Conservation (phyloP, 2,888 invertebrate species). For the Drosophila crucigera region DNA sequence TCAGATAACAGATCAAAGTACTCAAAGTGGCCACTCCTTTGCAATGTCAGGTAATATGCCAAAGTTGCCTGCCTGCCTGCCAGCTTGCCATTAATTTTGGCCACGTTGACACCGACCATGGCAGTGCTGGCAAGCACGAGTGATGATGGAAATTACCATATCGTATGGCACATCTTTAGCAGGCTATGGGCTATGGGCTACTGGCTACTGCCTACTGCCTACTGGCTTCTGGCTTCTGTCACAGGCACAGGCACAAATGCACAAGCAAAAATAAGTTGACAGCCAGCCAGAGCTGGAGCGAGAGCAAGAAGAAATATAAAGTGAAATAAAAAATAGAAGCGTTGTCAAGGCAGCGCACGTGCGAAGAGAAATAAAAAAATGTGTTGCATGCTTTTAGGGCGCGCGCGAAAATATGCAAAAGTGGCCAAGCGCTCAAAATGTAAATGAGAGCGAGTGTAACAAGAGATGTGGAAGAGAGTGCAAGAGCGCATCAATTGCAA, state of each 20-base stretch:
- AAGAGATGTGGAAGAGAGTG: background rate
- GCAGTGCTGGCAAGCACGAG: slow-evolving; percentile 51
- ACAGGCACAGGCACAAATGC: slow-evolving; percentile 27
- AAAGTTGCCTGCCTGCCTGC: slow-evolving; percentile 27
- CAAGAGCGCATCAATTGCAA: slow-evolving; percentile 37
- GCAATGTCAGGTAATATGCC: slow-evolving; percentile 32
- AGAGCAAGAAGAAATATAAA: slow-evolving; percentile 17
- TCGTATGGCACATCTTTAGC: slow-evolving; percentile 45
- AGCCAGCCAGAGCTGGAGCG: slow-evolving; percentile 9
- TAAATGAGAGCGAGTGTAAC: slow-evolving; percentile 9
- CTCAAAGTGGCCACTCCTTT: slow-evolving; percentile 5
- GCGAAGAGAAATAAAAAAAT: slow-evolving; percentile 39
- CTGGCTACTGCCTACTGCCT: slow-evolving; percentile 7
- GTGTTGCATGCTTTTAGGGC: slow-evolving; percentile 69
- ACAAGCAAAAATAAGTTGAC: slow-evolving; percentile 33
- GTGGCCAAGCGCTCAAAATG: slow-evolving; percentile 35
- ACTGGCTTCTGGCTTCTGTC: slow-evolving; percentile 1
- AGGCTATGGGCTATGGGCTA: slow-evolving; percentile 10
- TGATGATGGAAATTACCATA: slow-evolving; percentile 63
- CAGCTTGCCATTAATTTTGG: slow-evolving; percentile 36
- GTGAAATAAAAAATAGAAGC: slow-evolving; percentile 28
- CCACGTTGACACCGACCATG: slow-evolving; percentile 32
- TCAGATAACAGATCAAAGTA: slow-evolving; percentile 10
- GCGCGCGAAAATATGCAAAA: slow-evolving; percentile 65
- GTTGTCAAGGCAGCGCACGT: slow-evolving; percentile 60